Percentiles rank a stretch among this genome's conserved stretches.
phyloP scores from a whole-genome alignment of 1,140 invertebrate species.

The Sinonovacula constricta region DNA sequence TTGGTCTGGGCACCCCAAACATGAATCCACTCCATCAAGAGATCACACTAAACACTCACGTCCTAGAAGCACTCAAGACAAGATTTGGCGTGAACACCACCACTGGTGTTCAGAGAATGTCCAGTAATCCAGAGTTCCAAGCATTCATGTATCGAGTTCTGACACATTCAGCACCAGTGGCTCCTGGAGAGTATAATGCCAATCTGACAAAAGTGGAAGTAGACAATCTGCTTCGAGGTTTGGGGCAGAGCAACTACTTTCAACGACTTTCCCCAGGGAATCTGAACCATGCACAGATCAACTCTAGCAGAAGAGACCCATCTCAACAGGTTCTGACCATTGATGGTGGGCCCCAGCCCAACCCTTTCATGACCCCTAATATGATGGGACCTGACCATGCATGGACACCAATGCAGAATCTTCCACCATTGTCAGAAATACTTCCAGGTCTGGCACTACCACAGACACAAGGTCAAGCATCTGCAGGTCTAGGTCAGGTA shows the following conservation, averaged over 20 bases:
- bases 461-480: neutral
- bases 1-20: neutral
- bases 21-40: constrained; percentile 30
- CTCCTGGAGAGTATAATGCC: constrained; percentile 42
- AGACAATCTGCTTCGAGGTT: constrained; percentile 1
- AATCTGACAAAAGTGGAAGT: constrained; percentile 28
- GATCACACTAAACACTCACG: constrained; percentile 31
- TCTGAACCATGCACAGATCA: constrained; percentile 8
- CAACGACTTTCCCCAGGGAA: constrained; percentile 12
- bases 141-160: constrained; percentile 42
- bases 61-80: constrained; percentile 17
- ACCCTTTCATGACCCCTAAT: neutral
- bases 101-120: constrained; percentile 6
- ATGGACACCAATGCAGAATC: neutral
- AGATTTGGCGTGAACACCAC: constrained; percentile 37
- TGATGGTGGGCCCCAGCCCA: constrained; percentile 1
- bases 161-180: neutral
- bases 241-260: neutral
- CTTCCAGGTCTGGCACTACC: neutral
- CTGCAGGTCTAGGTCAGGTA: neutral
- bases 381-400: neutral
- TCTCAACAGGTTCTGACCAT: constrained; percentile 10
- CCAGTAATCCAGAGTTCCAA: constrained; percentile 22
- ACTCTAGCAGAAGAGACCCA: neutral
- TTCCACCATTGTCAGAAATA: too few species aligned